These are phyloP conservation scores for Plecturocebus donacophilus DNA, from an alignment of 2,113 vertebrate genomes.

Conservation along the genomic window DNA sequence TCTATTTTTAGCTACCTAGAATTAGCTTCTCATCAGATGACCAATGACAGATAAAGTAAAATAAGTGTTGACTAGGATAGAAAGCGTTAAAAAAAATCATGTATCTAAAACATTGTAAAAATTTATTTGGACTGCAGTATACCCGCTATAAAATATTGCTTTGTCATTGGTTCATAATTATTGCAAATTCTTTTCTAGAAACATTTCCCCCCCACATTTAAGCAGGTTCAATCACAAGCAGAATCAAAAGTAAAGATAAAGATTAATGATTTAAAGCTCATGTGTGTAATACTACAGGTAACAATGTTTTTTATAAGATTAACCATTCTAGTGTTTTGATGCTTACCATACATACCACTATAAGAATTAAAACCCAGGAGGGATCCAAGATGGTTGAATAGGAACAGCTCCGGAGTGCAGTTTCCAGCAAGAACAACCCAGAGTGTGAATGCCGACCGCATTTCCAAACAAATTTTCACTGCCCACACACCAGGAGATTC, in stretches of 20 bases:
- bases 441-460: too few relatives aligned
- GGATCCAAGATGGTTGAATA: too few relatives aligned
- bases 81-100: background rate
- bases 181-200: constrained; percentile 3
- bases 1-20: background rate
- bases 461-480: too few relatives aligned
- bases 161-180: background rate
- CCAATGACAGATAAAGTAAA: background rate
- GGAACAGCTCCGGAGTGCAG: too few relatives aligned
- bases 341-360: background rate
- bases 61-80: background rate
- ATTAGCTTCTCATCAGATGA: background rate
- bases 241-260: constrained; percentile 27
- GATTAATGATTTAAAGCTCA: background rate
- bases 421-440: too few relatives aligned
- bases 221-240: background rate
- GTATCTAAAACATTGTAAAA: background rate
- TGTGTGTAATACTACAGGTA: background rate
- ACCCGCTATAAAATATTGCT: background rate
- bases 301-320: background rate
- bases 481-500: too few relatives aligned
- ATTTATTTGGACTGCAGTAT: background rate
- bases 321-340: background rate
- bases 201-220: background rate
- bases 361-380: background rate